These are phyloP conservation scores for Pedionomus torquatus DNA, from an alignment of 2,113 vertebrate species.

Conservation along the genomic window DNA sequence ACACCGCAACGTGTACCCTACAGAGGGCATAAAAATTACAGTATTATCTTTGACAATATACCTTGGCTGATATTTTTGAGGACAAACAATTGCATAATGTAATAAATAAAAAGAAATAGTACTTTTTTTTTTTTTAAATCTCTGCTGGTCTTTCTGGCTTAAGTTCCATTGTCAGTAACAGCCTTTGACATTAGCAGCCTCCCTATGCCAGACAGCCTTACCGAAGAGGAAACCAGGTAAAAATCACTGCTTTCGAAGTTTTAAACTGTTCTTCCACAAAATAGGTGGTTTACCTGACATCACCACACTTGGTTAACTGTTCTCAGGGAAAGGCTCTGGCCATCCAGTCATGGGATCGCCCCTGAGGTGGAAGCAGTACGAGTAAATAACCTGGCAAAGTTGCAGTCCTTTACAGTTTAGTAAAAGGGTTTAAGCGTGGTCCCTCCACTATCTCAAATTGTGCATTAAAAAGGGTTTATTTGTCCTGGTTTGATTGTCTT, in stretches of 20 bases:
- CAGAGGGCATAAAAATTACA: neutral
- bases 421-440: neutral
- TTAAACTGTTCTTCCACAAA: too few relatives aligned
- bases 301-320: rapidly evolving
- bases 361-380: rapidly evolving
- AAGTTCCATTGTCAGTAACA: too few relatives aligned
- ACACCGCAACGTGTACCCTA: rapidly evolving
- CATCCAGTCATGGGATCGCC: rapidly evolving
- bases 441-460: too few relatives aligned
- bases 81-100: neutral
- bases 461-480: rapidly evolving
- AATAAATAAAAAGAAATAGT: neutral
- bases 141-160: neutral
- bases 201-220: rapidly evolving
- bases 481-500: neutral
- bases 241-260: neutral
- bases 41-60: too few relatives aligned
- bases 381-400: too few relatives aligned
- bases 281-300: rapidly evolving
- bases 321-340: neutral
- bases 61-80: neutral
- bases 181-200: rapidly evolving
- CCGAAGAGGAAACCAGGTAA: neutral
- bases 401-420: rapidly evolving
- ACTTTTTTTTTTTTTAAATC: neutral